These are phyloP conservation scores for cattle (Bos taurus) DNA, from an alignment of 2,113 vertebrate species.

Conservation along the genomic window DNA sequence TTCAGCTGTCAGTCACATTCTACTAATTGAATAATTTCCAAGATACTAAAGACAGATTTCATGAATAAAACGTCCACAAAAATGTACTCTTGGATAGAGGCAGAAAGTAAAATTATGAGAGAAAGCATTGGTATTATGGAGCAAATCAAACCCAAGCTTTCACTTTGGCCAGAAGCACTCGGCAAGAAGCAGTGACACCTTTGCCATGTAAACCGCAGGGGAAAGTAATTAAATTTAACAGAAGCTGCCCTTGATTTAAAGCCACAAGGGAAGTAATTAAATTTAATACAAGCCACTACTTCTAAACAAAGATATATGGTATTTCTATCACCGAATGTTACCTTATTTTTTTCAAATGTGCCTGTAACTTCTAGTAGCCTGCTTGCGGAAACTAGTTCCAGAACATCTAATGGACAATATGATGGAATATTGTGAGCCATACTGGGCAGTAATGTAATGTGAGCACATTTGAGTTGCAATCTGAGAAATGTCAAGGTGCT, in stretches of 20 bases:
- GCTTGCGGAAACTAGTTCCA: not conserved
- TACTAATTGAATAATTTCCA: slow-evolving; percentile 69
- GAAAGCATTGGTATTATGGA: not conserved
- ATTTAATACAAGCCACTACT: slow-evolving; percentile 70
- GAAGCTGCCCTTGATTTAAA: slow-evolving; percentile 76
- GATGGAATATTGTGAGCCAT: not conserved
- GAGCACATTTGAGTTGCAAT: not conserved
- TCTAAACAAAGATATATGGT: slow-evolving; percentile 75
- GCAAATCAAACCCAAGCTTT: slow-evolving; percentile 16
- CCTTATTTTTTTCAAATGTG: not conserved
- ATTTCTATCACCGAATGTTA: slow-evolving; percentile 63
- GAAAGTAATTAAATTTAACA: slow-evolving; percentile 75
- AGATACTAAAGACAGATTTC: slow-evolving; percentile 58
- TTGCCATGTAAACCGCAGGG: slow-evolving; percentile 69
- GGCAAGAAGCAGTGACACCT: slow-evolving; percentile 61
- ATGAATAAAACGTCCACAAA: slow-evolving; percentile 52
- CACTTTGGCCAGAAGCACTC: slow-evolving; percentile 41
- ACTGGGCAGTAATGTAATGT: not conserved
- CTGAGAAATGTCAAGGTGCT: not conserved
- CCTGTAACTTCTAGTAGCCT: slow-evolving; percentile 1
- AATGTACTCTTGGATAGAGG: not conserved
- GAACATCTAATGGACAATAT: not conserved
- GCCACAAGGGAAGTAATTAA: slow-evolving; percentile 74
- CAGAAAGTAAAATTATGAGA: not conserved
- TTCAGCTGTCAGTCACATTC: slow-evolving; percentile 57